These are phyloP conservation scores for Zygaena filipendulae DNA, from an alignment of 2,888 invertebrate genomes.

Conservation along the genomic window DNA sequence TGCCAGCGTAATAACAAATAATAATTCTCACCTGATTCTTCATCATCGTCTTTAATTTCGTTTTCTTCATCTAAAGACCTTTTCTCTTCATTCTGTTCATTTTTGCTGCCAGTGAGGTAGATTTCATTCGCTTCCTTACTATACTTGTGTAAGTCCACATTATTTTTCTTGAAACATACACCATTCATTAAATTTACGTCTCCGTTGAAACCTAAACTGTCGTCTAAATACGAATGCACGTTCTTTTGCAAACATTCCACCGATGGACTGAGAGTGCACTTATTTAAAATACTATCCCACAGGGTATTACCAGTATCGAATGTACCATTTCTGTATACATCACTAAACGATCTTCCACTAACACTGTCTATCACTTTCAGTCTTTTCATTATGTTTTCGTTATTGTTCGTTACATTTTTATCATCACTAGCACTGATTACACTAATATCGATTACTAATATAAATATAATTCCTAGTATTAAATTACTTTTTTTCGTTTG, in stretches of 20 bases:
- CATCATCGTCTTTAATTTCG: conserved; percentile 42
- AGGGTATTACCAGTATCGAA: conserved; percentile 72
- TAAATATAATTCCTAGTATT: too few relatives aligned
- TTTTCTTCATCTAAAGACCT: conserved; percentile 44
- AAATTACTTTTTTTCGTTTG: too few relatives aligned
- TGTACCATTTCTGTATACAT: conserved; percentile 52
- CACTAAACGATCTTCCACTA: conserved; percentile 41
- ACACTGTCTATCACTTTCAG: conserved; percentile 41
- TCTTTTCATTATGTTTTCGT: conserved; percentile 22
- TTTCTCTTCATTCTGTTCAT: conserved; percentile 24
- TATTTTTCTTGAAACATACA: conserved; percentile 72
- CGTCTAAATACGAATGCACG: conserved; percentile 77
- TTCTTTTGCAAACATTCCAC: conserved; percentile 82
- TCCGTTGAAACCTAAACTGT: conserved; percentile 70
- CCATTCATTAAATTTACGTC: conserved; percentile 76
- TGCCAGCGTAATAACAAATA: not conserved
- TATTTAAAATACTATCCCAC: conserved; percentile 78
- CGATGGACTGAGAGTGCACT: conserved; percentile 74
- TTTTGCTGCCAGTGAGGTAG: conserved; percentile 45
- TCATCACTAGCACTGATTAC: conserved; percentile 26
- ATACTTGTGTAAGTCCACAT: conserved; percentile 68
- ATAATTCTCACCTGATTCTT: conserved; percentile 39
- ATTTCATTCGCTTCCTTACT: conserved; percentile 62
- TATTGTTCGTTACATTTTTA: conserved; percentile 27
- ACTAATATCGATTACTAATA: conserved; percentile 32